Percentiles rank a stretch among this genome's conserved stretches.
Conservation (phyloP, 2,888 invertebrate genomes). For the Volucella bombylans region DNA sequence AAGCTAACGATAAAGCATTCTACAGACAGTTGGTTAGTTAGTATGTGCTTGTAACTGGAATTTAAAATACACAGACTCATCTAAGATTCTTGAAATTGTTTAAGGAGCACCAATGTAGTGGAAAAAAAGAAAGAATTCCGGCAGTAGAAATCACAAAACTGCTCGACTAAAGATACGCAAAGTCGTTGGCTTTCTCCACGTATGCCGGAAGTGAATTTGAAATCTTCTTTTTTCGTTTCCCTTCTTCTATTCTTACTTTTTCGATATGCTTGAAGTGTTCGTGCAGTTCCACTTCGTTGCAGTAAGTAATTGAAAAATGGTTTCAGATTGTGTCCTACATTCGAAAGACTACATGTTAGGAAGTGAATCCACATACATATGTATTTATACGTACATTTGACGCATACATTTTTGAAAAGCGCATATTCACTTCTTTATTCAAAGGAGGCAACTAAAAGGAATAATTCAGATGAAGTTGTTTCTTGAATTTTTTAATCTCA, state of each 20-base stretch:
- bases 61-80: conserved; percentile 30
- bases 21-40: conserved; percentile 10
- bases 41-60: conserved; percentile 3
- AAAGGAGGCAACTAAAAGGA: too few relatives aligned
- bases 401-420: conserved; percentile 1
- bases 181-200: conserved; percentile 59
- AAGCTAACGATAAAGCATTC: conserved; percentile 38
- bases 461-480: neutral
- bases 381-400: neutral
- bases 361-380: too few relatives aligned
- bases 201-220: conserved; percentile 55
- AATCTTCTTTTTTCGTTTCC: conserved; percentile 29
- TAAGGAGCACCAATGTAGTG: neutral
- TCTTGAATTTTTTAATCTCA: neutral
- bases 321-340: conserved; percentile 17
- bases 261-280: neutral
- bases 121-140: neutral
- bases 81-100: conserved; percentile 47
- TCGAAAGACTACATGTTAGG: neutral
- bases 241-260: neutral
- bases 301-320: conserved; percentile 20
- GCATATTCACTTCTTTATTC: neutral
- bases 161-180: conserved; percentile 25
- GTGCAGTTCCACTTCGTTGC: neutral
- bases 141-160: neutral